Evolutionary conservation across 2,888 invertebrate species (phyloP), one percentile per base, ranked within the genome.

Genomic region (Nomada fucata): DNA sequence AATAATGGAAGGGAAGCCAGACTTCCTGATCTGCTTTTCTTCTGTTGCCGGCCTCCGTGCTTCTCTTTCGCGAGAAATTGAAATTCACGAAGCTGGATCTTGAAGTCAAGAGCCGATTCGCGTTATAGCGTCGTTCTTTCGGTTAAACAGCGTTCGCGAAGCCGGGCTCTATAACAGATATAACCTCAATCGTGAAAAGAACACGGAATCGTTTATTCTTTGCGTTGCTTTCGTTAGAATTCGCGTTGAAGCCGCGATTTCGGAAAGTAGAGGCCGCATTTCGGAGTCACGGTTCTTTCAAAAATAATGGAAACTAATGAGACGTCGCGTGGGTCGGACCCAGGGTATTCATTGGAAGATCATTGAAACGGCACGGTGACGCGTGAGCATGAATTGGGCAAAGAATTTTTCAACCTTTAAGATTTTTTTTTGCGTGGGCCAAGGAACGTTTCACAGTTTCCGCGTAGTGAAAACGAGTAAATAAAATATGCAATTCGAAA

Each of bases 1-100:
- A 84, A 84, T 72, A 78, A 76, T 71, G 70, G 52, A 79, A 82
- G 80, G 84, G 86, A 80, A 88, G 84, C 84, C 86, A 86, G 88
- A 79, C 79, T 86, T 86, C 82, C 69, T 79, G 71, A 75, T 74
- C 77, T 59, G 42, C 15, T 53, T 63, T 64, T 42, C 44, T 69
- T 76, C 47, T 71, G 68, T 57, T 84, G 7, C 36, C 1, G 36
- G 36, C 61, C 75, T 76, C 61, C 59, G 52, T 70, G 83, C 42
- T 76, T 68, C 67, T 73, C 15, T 68, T 71, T 70, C 72, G 29
- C 26, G 76, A 78, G 79, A 78, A 78, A 83, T 83, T 82, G 84
- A 82, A 84, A 85, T 80, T 78, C 72, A 69, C 74, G 73, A 78
- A 69, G 50, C 71, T 63, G 75, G 69, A 83, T 83, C 74, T 63